phyloP scores from a whole-genome alignment of 1,140 invertebrate species.

The Lepidostoma basale region DNA sequence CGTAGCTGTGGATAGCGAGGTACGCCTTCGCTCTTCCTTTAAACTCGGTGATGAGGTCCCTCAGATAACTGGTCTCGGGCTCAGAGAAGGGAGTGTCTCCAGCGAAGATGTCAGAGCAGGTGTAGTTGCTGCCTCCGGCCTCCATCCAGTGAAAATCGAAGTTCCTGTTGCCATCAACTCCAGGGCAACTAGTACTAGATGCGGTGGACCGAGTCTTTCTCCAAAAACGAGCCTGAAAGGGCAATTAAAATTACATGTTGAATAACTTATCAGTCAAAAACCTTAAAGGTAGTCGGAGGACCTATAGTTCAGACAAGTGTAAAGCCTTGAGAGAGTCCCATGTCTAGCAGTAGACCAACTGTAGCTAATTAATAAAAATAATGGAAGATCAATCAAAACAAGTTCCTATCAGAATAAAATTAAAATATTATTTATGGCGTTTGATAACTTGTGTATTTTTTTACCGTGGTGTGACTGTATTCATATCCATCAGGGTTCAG shows the following conservation, averaged over 20 bases:
- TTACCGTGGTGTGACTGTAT: slow-evolving; percentile 59
- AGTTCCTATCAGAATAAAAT: no score
- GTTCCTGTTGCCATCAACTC: slow-evolving; percentile 67
- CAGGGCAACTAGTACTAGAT: slow-evolving; percentile 52
- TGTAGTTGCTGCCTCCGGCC: slow-evolving; percentile 58
- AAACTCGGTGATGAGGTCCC: slow-evolving; percentile 58
- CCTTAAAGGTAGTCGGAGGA: no score
- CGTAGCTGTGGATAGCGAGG: slow-evolving; percentile 67
- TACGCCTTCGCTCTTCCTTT: slow-evolving; percentile 62
- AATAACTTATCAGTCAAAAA: no score
- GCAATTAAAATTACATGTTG: no score
- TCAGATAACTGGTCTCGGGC: slow-evolving; percentile 65
- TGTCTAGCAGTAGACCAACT: no score
- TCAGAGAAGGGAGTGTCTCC: slow-evolving; percentile 71
- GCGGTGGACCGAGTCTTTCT: slow-evolving; percentile 59
- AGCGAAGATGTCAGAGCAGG: slow-evolving; percentile 75
- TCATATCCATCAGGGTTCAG: slow-evolving; percentile 74
- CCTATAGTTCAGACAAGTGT: no score
- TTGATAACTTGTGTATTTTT: no score
- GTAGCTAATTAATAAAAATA: no score
- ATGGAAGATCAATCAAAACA: no score
- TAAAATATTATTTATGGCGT: no score
- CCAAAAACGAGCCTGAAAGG: slow-evolving; percentile 60
- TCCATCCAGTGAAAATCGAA: slow-evolving; percentile 63
- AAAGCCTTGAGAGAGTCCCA: no score